A percentile compares a stretch with the other conserved stretches of the same genome.
Conservation (phyloP, 1,140 invertebrate species). For the Matsumurasca onukii region DNA sequence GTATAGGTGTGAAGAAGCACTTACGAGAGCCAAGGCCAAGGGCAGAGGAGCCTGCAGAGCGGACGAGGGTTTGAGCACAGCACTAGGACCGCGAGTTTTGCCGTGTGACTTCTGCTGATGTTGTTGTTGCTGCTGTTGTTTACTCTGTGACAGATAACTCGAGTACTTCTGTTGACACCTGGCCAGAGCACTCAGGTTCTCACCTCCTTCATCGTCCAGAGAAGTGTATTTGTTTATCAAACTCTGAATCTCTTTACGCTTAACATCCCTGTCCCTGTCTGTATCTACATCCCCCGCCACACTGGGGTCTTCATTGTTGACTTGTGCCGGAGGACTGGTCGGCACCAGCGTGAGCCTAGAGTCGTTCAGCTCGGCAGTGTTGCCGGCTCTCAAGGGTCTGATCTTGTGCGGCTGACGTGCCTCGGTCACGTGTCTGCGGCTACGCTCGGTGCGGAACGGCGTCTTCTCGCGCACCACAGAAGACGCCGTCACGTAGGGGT, state of each 20-base stretch:
- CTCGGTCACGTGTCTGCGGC: slow-evolving; percentile 1
- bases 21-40: slow-evolving; percentile 29
- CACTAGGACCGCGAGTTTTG: too few species aligned
- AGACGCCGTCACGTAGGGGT: slow-evolving; percentile 55
- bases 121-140: too few species aligned
- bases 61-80: neutral
- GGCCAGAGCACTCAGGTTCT: slow-evolving; percentile 35
- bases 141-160: slow-evolving; percentile 34
- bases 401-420: slow-evolving; percentile 40
- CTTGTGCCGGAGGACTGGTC: slow-evolving; percentile 11
- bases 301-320: neutral
- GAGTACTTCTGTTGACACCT: slow-evolving; percentile 45
- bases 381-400: slow-evolving; percentile 31
- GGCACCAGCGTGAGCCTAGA: slow-evolving; percentile 31
- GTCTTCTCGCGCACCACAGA: slow-evolving; percentile 55
- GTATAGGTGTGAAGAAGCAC: neutral
- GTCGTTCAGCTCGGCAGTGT: slow-evolving; percentile 30
- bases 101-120: too few species aligned
- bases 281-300: slow-evolving; percentile 13
- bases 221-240: slow-evolving; percentile 75
- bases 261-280: slow-evolving; percentile 67
- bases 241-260: slow-evolving; percentile 76
- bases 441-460: slow-evolving; percentile 51
- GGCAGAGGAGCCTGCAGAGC: slow-evolving; percentile 15
- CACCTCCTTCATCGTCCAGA: slow-evolving; percentile 56